Conservation (phyloP, 1,140 invertebrate species). For the Cydia strobilella region DNA sequence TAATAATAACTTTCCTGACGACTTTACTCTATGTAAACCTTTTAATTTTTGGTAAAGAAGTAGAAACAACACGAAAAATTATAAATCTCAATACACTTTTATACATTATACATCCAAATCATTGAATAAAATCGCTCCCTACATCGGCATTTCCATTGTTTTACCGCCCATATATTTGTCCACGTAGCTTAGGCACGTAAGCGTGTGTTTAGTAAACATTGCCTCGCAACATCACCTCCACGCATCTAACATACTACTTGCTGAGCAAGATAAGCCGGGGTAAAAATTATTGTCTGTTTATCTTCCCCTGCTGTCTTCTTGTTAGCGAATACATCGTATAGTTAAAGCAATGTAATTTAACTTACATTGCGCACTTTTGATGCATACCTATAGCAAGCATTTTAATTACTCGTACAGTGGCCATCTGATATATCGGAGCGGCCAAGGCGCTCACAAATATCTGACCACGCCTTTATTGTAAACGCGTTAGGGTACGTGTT, state of each 20-base stretch:
- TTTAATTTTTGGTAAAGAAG: background rate
- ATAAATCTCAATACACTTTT: background rate
- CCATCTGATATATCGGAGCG: too few relatives aligned
- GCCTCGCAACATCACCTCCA: slow-evolving; percentile 3
- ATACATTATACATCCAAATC: background rate
- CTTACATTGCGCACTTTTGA: too few relatives aligned
- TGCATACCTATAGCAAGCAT: too few relatives aligned
- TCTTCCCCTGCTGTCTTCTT: slow-evolving; percentile 9
- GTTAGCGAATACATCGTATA: slow-evolving; percentile 10
- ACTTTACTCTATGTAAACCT: too few relatives aligned
- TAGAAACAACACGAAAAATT: background rate
- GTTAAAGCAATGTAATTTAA: background rate
- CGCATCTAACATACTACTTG: slow-evolving; percentile 21
- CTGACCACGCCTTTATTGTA: too few relatives aligned
- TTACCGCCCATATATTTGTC: slow-evolving; percentile 12
- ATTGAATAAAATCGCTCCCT: background rate
- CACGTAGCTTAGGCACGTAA: slow-evolving; percentile 7
- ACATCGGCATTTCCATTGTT: slow-evolving; percentile 1
- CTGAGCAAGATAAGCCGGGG: background rate
- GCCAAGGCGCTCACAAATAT: too few relatives aligned
- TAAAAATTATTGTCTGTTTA: slow-evolving; percentile 33
- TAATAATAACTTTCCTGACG: too few relatives aligned
- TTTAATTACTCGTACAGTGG: too few relatives aligned
- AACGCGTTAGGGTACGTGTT: too few relatives aligned
- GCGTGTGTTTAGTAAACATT: slow-evolving; percentile 28